Percentiles rank a stretch among this genome's conserved stretches.
phyloP scores from a whole-genome alignment of 2,888 invertebrate species.

The Drosophila maculinotata region DNA sequence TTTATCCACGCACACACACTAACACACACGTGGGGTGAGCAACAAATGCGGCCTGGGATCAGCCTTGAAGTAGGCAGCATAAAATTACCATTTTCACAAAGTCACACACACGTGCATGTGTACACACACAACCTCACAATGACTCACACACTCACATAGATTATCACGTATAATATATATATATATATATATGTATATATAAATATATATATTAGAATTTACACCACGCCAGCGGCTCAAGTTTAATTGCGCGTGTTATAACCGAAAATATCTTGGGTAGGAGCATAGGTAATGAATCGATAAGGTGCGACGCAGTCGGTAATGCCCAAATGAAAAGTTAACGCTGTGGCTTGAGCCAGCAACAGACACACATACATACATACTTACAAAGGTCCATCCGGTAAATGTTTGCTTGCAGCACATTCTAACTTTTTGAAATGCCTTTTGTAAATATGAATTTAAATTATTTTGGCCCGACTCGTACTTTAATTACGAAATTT shows the following conservation, averaged over 20 bases:
- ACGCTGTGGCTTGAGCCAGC: slow-evolving; percentile 8
- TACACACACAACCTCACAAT: slow-evolving; percentile 5
- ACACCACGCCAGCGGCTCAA: slow-evolving; percentile 44
- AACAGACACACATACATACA: not conserved
- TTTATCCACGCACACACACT: slow-evolving; percentile 24
- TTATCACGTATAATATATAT: slow-evolving; percentile 61
- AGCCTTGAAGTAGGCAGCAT: slow-evolving; percentile 47
- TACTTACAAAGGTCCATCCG: not conserved
- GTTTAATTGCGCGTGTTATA: slow-evolving; percentile 69
- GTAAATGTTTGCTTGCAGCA: too few relatives aligned
- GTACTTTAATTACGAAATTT: slow-evolving; percentile 34
- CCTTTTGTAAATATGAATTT: slow-evolving; percentile 22
- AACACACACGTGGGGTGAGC: slow-evolving; percentile 20
- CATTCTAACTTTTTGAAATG: slow-evolving; percentile 26
- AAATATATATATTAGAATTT: slow-evolving; percentile 61
- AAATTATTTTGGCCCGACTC: slow-evolving; percentile 12
- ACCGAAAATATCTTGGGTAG: slow-evolving; percentile 39
- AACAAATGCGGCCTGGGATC: slow-evolving; percentile 29
- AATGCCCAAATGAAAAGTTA: slow-evolving; percentile 35
- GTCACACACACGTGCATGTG: slow-evolving; percentile 2
- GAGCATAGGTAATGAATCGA: slow-evolving; percentile 51
- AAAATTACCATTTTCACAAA: slow-evolving; percentile 59
- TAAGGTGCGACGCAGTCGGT: slow-evolving; percentile 31
- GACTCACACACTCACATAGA: slow-evolving; percentile 16
- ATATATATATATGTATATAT: too few relatives aligned